Conservation (phyloP, 2,888 invertebrate species). For the Isotomurus palustris region DNA sequence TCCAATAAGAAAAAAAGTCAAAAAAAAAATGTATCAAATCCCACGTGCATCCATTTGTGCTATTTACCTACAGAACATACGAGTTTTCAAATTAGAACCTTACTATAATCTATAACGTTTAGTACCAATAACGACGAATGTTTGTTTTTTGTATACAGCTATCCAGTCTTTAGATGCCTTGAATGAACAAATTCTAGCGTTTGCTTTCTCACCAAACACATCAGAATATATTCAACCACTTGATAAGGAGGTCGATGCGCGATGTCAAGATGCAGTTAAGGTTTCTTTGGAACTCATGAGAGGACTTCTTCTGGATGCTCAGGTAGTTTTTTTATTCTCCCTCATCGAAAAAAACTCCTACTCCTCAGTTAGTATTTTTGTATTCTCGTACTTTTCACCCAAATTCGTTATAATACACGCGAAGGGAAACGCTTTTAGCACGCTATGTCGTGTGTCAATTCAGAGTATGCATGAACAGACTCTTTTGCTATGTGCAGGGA, state of each 20-base stretch:
- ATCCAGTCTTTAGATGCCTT: slow-evolving; percentile 53
- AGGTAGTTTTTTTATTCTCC: slow-evolving; percentile 58
- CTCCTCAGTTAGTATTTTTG: too few relatives aligned
- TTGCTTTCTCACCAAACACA: slow-evolving; percentile 49
- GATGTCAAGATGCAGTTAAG: slow-evolving; percentile 39
- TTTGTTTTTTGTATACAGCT: slow-evolving; percentile 49
- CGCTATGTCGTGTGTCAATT: too few relatives aligned
- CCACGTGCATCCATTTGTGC: too few relatives aligned
- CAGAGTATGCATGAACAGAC: neutral
- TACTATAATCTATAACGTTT: too few relatives aligned
- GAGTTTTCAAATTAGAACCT: too few relatives aligned
- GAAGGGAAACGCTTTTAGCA: too few relatives aligned
- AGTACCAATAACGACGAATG: too few relatives aligned
- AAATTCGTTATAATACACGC: neutral
- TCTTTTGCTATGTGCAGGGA: slow-evolving; percentile 54
- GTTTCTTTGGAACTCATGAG: slow-evolving; percentile 61
- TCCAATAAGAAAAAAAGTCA: too few relatives aligned
- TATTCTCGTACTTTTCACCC: too few relatives aligned
- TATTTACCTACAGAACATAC: too few relatives aligned
- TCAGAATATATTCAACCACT: slow-evolving; percentile 23
- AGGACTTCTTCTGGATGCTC: slow-evolving; percentile 79
- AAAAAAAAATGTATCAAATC: too few relatives aligned
- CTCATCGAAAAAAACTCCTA: neutral
- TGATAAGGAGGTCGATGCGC: slow-evolving; percentile 37
- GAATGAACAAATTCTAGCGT: slow-evolving; percentile 53